phyloP scores from a whole-genome alignment of 2,888 invertebrate species.

The Therioaphis trifolii region DNA sequence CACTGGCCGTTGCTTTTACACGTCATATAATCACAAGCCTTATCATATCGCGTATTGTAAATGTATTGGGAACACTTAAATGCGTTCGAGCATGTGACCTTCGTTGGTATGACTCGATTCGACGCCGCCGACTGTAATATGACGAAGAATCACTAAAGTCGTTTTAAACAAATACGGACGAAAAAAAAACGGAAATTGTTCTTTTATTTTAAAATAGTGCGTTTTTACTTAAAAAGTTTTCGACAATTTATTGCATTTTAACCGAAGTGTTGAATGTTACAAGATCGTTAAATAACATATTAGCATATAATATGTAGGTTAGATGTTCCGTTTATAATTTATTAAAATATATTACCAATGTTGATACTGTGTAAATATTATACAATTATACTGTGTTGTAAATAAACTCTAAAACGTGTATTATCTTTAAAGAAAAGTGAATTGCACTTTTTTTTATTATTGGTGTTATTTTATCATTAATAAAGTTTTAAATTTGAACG shows the following conservation, averaged over 20 bases:
- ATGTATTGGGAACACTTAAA: too few species aligned
- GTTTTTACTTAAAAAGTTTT: background rate
- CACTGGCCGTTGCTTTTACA: too few species aligned
- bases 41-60: too few species aligned
- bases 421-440: slow-evolving; percentile 9
- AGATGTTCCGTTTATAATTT: slow-evolving; percentile 26
- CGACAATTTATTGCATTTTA: slow-evolving; percentile 6
- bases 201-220: background rate
- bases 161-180: too few species aligned
- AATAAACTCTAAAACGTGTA: slow-evolving; percentile 34
- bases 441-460: background rate
- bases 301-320: slow-evolving; percentile 44
- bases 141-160: too few species aligned
- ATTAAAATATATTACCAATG: slow-evolving; percentile 42
- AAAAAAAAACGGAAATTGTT: too few species aligned
- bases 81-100: too few species aligned
- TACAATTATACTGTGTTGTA: background rate
- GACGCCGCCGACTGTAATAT: too few species aligned
- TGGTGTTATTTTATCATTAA: slow-evolving; percentile 20
- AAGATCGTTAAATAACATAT: slow-evolving; percentile 8
- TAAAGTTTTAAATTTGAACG: slow-evolving; percentile 10
- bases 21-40: too few species aligned
- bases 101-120: too few species aligned
- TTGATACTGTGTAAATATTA: slow-evolving; percentile 43
- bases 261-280: background rate